These are phyloP conservation scores for Polydrusus pterygomalis DNA, from an alignment of 2,888 invertebrate genomes.

Conservation along the genomic window DNA sequence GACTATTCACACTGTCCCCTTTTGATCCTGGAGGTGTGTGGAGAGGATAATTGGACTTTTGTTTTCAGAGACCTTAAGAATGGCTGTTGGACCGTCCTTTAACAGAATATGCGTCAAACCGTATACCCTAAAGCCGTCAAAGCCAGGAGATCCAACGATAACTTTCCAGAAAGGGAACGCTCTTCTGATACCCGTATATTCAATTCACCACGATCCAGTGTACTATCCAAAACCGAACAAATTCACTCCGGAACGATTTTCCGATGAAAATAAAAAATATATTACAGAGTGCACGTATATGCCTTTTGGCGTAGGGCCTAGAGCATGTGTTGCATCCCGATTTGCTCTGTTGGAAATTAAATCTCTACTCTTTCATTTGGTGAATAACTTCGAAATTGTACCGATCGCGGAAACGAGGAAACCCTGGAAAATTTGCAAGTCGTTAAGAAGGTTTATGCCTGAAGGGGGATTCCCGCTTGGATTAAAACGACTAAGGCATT, in stretches of 20 bases:
- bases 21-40: no score
- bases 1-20: no score
- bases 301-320: conserved; percentile 75
- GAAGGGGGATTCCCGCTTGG: conserved; percentile 64
- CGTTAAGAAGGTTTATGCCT: conserved; percentile 56
- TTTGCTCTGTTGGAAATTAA: conserved; percentile 68
- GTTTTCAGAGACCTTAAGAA: conserved; percentile 14
- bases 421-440: conserved; percentile 61
- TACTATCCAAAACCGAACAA: conserved; percentile 71
- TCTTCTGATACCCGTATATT: conserved; percentile 67
- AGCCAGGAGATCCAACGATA: conserved; percentile 59
- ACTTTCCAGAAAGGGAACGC: conserved; percentile 63
- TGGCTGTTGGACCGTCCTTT: conserved; percentile 74
- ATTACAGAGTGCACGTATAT: conserved; percentile 73
- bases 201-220: conserved; percentile 70
- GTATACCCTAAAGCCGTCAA: conserved; percentile 67
- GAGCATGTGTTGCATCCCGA: conserved; percentile 73
- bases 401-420: conserved; percentile 63
- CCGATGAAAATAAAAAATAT: conserved; percentile 67
- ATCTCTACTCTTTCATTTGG: conserved; percentile 62
- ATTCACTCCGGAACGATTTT: conserved; percentile 72
- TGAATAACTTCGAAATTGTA: conserved; percentile 65
- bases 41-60: no score
- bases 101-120: conserved; percentile 73
- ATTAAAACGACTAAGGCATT: no score